Evolutionary conservation across 2,113 vertebrate species (phyloP).

Genomic region (Geococcyx californianus): DNA sequence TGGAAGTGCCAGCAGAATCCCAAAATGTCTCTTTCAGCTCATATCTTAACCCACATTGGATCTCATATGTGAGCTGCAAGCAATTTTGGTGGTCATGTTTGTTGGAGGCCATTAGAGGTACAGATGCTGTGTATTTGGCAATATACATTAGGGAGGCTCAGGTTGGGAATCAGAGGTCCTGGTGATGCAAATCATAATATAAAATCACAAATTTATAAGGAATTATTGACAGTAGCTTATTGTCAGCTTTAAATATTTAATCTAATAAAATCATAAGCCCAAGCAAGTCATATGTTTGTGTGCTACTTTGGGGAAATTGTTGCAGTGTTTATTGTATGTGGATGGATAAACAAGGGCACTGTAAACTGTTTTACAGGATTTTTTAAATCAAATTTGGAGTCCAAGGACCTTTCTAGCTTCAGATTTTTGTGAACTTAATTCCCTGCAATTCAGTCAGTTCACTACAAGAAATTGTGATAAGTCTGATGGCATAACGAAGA

Average conservation of each 20-base stretch:
- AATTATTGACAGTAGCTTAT: conserved; percentile 23
- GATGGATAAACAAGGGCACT: neutral
- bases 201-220: conserved; percentile 47
- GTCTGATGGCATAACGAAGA: neutral
- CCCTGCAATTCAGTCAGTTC: neutral
- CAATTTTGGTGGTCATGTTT: conserved; percentile 30
- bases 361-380: conserved; percentile 12
- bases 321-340: neutral
- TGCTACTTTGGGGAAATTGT: conserved; percentile 50
- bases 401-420: neutral
- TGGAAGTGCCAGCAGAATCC: neutral
- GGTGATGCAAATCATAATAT: conserved; percentile 45
- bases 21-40: conserved; percentile 3
- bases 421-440: conserved; percentile 5
- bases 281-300: neutral
- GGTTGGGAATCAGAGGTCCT: conserved; percentile 33
- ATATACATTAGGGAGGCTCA: conserved; percentile 20
- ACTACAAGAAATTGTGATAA: neutral
- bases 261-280: conserved; percentile 54
- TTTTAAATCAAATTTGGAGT: conserved; percentile 11
- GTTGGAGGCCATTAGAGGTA: conserved; percentile 12
- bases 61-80: conserved; percentile 32
- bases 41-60: conserved; percentile 15
- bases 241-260: conserved; percentile 62
- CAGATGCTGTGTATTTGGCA: conserved; percentile 31